Evolutionary conservation across 2,113 vertebrate species (phyloP).

Genomic region (Puffinus mauretanicus): DNA sequence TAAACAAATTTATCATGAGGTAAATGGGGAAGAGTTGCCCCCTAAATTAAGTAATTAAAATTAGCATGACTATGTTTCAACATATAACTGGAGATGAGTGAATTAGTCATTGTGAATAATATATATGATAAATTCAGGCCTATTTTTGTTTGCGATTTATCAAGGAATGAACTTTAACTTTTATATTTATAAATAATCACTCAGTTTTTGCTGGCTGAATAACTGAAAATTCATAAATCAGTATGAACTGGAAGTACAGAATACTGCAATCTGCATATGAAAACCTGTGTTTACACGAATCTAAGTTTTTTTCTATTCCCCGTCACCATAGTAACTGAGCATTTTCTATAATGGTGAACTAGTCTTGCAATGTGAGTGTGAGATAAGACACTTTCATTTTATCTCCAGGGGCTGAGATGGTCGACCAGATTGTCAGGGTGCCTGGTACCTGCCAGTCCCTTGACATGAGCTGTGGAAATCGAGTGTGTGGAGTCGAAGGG

Average conservation of each 20-base stretch:
- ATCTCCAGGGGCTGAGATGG: background rate
- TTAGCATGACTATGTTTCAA: background rate
- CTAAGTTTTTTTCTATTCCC: background rate
- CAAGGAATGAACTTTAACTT: background rate
- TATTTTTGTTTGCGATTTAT: background rate
- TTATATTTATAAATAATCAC: background rate
- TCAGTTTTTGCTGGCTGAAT: background rate
- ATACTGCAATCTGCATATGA: background rate
- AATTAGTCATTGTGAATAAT: background rate
- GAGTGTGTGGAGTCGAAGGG: background rate
- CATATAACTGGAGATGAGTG: background rate
- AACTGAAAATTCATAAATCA: background rate
- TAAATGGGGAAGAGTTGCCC: background rate
- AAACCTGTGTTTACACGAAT: background rate
- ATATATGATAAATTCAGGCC: background rate
- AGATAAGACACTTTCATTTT: background rate
- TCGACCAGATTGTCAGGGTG: background rate
- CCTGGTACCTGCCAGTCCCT: background rate
- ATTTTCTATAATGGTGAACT: background rate
- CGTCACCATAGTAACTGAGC: background rate
- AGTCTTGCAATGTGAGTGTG: background rate
- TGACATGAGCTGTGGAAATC: background rate
- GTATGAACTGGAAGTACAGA: background rate
- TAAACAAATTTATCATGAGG: background rate
- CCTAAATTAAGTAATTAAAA: background rate